These are phyloP conservation scores for Drosophila bocki DNA, from an alignment of 1,140 invertebrate species.

Conservation along the genomic window DNA sequence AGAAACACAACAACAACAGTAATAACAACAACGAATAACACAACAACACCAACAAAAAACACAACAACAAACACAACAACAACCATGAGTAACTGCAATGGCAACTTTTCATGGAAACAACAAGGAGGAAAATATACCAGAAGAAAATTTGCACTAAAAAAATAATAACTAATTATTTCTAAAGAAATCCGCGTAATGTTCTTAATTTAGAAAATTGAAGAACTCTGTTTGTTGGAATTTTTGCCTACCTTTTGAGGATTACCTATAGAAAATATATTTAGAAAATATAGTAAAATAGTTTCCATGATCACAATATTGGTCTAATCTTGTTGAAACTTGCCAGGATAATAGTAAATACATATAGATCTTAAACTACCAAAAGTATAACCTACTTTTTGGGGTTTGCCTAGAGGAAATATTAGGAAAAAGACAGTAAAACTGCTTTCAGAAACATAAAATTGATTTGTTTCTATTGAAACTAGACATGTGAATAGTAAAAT, in stretches of 20 bases:
- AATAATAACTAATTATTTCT: neutral
- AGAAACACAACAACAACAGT: conserved; percentile 43
- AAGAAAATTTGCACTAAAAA: neutral
- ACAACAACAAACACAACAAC: conserved; percentile 43
- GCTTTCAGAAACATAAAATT: neutral
- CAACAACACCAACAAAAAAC: conserved; percentile 1
- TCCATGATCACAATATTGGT: too few species aligned
- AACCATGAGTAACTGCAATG: conserved; percentile 30
- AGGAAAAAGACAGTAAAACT: neutral
- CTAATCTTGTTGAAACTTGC: neutral
- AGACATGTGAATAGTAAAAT: neutral
- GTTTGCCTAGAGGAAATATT: neutral
- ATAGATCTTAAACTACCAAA: neutral
- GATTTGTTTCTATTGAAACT: too few species aligned
- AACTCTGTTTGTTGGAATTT: neutral
- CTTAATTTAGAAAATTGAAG: neutral
- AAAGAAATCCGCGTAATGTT: neutral
- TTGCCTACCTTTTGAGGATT: neutral
- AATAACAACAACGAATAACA: conserved; percentile 41
- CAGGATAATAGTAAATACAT: neutral
- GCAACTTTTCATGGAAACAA: conserved; percentile 11
- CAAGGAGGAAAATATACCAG: conserved; percentile 11
- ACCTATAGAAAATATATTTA: neutral
- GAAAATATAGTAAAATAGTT: neutral
- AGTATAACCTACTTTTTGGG: neutral